Evolutionary conservation across 2,888 invertebrate genomes (phyloP).

Genomic region (Drosophila kokeensis): DNA sequence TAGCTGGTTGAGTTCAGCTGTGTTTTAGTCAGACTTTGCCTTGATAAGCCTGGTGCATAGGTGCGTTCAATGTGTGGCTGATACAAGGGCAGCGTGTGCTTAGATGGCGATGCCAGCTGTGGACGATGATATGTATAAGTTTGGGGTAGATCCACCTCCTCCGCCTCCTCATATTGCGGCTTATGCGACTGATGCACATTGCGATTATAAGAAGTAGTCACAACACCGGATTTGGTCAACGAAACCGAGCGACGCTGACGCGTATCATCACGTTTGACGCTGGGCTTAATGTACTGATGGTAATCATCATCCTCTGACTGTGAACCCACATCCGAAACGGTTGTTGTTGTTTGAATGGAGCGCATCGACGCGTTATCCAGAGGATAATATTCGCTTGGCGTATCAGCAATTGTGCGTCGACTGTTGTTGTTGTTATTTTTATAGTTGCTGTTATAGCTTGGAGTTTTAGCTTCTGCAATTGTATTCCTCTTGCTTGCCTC

Average conservation of each 20-base stretch:
- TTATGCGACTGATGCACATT: slow-evolving; percentile 50
- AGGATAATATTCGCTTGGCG: slow-evolving; percentile 26
- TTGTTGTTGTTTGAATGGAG: slow-evolving; percentile 48
- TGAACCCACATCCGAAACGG: slow-evolving; percentile 58
- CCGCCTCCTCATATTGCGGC: slow-evolving; percentile 46
- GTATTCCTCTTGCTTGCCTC: slow-evolving; percentile 33
- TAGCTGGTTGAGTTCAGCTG: slow-evolving; percentile 65
- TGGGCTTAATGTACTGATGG: slow-evolving; percentile 12
- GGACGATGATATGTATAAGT: slow-evolving; percentile 62
- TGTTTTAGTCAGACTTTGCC: slow-evolving; percentile 54
- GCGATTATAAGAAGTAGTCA: slow-evolving; percentile 82
- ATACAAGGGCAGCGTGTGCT: slow-evolving; percentile 28
- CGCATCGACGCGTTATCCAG: slow-evolving; percentile 26
- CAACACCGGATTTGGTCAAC: slow-evolving; percentile 76
- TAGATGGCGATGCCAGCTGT: slow-evolving; percentile 8
- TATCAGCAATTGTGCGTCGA: slow-evolving; percentile 69
- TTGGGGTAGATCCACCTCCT: slow-evolving; percentile 52
- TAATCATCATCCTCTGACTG: slow-evolving; percentile 61
- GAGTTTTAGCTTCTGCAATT: slow-evolving; percentile 8
- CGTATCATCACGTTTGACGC: slow-evolving; percentile 11
- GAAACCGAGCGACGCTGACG: slow-evolving; percentile 75
- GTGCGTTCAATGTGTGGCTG: slow-evolving; percentile 37
- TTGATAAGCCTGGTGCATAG: slow-evolving; percentile 21
- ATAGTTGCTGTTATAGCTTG: slow-evolving; percentile 11
- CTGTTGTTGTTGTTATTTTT: slow-evolving; percentile 32